phyloP scores from a whole-genome alignment of 1,140 invertebrate genomes.

The Lepidurus arcticus region DNA sequence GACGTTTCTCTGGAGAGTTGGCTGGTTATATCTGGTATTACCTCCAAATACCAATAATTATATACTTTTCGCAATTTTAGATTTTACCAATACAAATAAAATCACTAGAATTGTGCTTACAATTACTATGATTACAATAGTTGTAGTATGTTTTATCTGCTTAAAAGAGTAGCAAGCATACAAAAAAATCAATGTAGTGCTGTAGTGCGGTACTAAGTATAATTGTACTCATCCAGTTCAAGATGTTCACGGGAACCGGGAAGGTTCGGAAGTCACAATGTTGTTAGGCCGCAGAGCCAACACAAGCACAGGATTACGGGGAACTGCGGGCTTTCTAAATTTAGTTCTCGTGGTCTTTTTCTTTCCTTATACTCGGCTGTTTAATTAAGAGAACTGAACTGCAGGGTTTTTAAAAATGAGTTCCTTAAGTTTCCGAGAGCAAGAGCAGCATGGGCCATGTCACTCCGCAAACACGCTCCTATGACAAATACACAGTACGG shows the following conservation, averaged over 20 bases:
- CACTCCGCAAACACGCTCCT: conserved; percentile 6
- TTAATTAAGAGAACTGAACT: neutral
- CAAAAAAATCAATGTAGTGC: too few species aligned
- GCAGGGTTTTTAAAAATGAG: neutral
- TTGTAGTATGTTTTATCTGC: too few species aligned
- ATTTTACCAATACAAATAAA: too few species aligned
- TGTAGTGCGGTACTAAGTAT: too few species aligned
- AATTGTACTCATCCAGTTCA: neutral
- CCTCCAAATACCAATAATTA: too few species aligned
- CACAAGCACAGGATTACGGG: neutral
- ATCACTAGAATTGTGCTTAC: too few species aligned
- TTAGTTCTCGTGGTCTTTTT: neutral
- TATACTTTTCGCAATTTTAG: too few species aligned
- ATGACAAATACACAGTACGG: conserved; percentile 15
- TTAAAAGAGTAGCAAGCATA: too few species aligned
- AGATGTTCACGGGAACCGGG: neutral
- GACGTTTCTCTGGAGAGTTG: too few species aligned
- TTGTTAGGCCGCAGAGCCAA: neutral
- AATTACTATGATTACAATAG: too few species aligned
- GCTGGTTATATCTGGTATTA: too few species aligned
- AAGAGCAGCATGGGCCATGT: conserved; percentile 8
- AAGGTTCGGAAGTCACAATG: neutral
- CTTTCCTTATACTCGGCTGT: neutral
- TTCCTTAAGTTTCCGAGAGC: neutral
- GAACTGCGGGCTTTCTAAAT: neutral